phyloP scores from a whole-genome alignment of 2,797 vertebrate species.

The Capromys pilorides region DNA sequence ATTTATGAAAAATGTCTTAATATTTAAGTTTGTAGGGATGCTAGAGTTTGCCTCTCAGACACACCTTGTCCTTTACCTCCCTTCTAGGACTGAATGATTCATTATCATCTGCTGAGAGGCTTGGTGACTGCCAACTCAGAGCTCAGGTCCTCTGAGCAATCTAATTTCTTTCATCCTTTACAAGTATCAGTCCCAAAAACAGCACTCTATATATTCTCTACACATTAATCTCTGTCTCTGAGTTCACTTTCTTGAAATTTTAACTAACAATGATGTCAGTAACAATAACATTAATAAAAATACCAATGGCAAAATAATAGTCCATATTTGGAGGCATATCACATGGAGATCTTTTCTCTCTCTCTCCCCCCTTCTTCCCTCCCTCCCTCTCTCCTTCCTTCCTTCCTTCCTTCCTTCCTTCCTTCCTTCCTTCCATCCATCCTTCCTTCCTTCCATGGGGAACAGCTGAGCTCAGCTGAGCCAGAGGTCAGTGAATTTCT shows the following conservation, averaged over 20 bases:
- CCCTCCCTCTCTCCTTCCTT: rapidly evolving
- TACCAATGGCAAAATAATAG: neutral
- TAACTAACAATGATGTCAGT: neutral
- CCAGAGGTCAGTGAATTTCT: neutral
- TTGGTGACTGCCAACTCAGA: neutral
- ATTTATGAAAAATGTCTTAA: neutral
- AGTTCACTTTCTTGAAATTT: neutral
- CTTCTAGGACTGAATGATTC: neutral
- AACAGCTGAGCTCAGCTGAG: neutral
- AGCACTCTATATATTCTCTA: neutral
- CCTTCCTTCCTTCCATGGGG: neutral
- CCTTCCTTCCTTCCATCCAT: too few relatives aligned
- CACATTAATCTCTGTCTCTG: neutral
- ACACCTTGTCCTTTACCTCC: neutral
- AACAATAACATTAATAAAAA: neutral
- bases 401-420: neutral
- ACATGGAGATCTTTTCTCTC: neutral
- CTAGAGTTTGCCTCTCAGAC: neutral
- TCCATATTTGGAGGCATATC: neutral
- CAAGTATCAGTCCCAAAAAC: neutral
- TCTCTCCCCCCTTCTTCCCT: too few relatives aligned
- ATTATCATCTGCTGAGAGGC: neutral
- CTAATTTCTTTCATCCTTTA: neutral
- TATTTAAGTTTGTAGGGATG: neutral
- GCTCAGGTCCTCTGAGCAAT: neutral